Conservation (phyloP, 2,113 vertebrate genomes). For the Odontesthes bonariensis region DNA sequence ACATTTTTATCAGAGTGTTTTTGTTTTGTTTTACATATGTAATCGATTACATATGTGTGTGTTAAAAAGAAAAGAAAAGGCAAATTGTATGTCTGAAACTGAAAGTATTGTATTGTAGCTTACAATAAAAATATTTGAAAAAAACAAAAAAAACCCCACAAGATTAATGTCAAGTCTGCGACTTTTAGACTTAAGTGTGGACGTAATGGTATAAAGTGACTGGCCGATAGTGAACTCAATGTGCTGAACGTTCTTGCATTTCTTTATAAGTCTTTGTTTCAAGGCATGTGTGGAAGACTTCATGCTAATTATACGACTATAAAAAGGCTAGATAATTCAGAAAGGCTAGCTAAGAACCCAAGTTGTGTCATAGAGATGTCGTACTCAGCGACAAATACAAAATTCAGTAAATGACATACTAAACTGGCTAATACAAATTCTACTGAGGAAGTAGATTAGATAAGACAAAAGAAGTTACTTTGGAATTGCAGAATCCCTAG, state of each 20-base stretch:
- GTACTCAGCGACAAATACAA: slow-evolving; percentile 64
- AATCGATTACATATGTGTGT: too few relatives aligned
- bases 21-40: too few relatives aligned
- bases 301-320: slow-evolving; percentile 60
- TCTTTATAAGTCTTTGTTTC: slow-evolving; percentile 51
- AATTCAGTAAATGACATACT: slow-evolving; percentile 64
- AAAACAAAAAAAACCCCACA: too few relatives aligned
- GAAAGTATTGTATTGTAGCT: too few relatives aligned
- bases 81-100: too few relatives aligned
- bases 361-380: slow-evolving; percentile 58
- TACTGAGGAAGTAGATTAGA: slow-evolving; percentile 54
- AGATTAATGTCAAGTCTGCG: slow-evolving; percentile 1
- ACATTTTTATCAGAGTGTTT: too few relatives aligned
- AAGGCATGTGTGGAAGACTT: slow-evolving; percentile 75
- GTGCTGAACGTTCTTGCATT: slow-evolving; percentile 53
- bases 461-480: slow-evolving; percentile 43
- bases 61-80: too few relatives aligned
- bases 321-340: slow-evolving; percentile 62
- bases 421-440: slow-evolving; percentile 68
- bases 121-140: too few relatives aligned
- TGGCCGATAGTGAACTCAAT: slow-evolving; percentile 3
- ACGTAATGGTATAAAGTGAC: slow-evolving; percentile 14
- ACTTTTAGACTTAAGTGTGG: slow-evolving; percentile 13
- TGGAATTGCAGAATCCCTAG: slow-evolving; percentile 43
- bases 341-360: slow-evolving; percentile 68